Conservation (phyloP, 2,113 vertebrate species). For the Numenius arquata region DNA sequence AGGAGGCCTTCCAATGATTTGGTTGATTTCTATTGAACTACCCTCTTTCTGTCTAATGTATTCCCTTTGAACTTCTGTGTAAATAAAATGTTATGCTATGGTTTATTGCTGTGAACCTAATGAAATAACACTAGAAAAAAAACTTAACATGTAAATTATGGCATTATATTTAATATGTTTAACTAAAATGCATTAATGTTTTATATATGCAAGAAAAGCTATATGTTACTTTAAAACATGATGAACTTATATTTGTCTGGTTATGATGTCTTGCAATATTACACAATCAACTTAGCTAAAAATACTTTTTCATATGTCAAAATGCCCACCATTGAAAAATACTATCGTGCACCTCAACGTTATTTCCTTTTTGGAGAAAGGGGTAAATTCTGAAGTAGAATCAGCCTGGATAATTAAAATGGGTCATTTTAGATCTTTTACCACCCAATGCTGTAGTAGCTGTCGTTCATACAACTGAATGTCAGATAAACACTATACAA, state of each 20-base stretch:
- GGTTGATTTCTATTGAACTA: constrained; percentile 67
- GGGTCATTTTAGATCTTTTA: constrained; percentile 25
- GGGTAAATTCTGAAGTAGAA: constrained; percentile 56
- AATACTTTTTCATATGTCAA: constrained; percentile 71
- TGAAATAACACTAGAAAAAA: constrained; percentile 67
- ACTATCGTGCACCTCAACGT: constrained; percentile 61
- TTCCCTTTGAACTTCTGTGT: constrained; percentile 62
- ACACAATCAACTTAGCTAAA: constrained; percentile 66
- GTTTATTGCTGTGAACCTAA: constrained; percentile 77
- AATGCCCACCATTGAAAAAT: constrained; percentile 71
- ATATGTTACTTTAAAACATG: constrained; percentile 59
- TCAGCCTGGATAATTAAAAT: constrained; percentile 49
- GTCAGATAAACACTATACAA: constrained; percentile 42
- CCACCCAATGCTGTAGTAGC: constrained; percentile 18
- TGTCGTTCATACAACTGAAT: constrained; percentile 39
- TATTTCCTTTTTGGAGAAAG: constrained; percentile 43
- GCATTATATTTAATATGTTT: constrained; percentile 51
- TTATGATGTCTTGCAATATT: constrained; percentile 60
- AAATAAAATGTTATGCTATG: constrained; percentile 62
- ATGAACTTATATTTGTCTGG: constrained; percentile 54
- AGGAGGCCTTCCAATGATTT: constrained; percentile 66
- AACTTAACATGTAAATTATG: constrained; percentile 44
- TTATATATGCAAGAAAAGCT: constrained; percentile 52
- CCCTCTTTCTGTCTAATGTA: constrained; percentile 54
- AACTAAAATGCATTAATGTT: constrained; percentile 70